Percentiles rank a stretch among this genome's conserved stretches.
Evolutionary conservation across 2,113 vertebrate species (phyloP).

Genomic region (Glareola pratincola): DNA sequence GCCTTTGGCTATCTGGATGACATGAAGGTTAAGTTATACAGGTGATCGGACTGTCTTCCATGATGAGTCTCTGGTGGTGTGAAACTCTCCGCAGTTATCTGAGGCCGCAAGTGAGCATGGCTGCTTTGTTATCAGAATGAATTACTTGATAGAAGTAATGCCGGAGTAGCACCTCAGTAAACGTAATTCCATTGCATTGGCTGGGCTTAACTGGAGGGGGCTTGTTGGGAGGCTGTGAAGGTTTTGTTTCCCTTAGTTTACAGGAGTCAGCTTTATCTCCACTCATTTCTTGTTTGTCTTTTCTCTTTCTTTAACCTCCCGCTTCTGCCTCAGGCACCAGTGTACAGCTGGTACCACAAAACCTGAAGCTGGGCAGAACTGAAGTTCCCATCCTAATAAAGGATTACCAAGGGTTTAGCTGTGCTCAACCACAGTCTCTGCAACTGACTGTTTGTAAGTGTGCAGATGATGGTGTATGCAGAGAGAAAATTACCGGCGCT

Average conservation of each 20-base stretch:
- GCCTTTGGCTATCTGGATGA: background rate
- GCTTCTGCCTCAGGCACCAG: conserved; percentile 58
- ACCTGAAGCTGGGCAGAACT: conserved; percentile 27
- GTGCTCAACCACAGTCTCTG: conserved; percentile 64
- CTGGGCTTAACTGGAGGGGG: background rate
- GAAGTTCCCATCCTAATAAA: conserved; percentile 64
- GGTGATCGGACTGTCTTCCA: background rate
- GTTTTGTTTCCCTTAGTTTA: background rate
- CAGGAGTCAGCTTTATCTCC: background rate
- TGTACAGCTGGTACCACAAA: conserved; percentile 45
- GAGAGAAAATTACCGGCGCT: rapidly evolving
- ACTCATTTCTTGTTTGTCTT: background rate
- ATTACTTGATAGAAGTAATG: background rate
- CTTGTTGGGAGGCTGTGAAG: background rate
- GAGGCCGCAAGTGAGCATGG: background rate
- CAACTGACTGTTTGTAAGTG: conserved; percentile 66
- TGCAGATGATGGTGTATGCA: background rate
- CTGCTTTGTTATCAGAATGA: background rate
- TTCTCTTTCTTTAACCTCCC: background rate
- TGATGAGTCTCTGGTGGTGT: background rate
- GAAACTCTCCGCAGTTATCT: background rate
- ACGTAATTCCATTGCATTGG: background rate
- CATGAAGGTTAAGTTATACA: rapidly evolving
- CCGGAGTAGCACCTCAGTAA: background rate
- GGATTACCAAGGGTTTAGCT: conserved; percentile 75